These are phyloP conservation scores for Sphaeridia pumilis DNA, from an alignment of 2,888 invertebrate species.

Conservation along the genomic window DNA sequence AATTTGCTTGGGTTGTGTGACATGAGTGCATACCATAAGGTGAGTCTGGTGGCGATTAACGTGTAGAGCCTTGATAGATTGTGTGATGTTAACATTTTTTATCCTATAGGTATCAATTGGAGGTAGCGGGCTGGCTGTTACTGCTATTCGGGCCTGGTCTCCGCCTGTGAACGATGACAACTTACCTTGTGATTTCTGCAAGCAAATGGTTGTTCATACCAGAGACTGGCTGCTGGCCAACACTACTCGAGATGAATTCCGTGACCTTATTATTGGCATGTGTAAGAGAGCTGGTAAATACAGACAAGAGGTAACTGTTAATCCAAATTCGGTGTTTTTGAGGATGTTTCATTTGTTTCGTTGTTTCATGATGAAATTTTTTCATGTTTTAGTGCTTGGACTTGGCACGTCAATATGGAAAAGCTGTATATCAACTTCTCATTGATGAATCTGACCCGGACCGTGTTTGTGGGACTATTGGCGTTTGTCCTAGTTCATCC, in stretches of 20 bases:
- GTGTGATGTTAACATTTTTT: neutral
- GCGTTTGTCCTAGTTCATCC: conserved; percentile 46
- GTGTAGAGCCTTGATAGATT: too few species aligned
- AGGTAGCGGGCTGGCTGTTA: too few species aligned
- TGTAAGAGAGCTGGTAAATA: conserved; percentile 69
- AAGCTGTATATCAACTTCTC: conserved; percentile 57
- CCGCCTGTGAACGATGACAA: conserved; percentile 44
- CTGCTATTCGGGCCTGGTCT: conserved; percentile 49
- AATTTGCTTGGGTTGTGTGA: conserved; percentile 65
- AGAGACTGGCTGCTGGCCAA: conserved; percentile 69
- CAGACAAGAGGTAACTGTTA: conserved; percentile 51
- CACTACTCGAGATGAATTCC: conserved; percentile 71
- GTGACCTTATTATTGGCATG: conserved; percentile 57
- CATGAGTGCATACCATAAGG: conserved; percentile 17
- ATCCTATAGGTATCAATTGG: neutral
- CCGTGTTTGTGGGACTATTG: conserved; percentile 57
- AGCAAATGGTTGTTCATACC: conserved; percentile 66
- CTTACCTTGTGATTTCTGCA: conserved; percentile 65
- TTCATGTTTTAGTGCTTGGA: conserved; percentile 48
- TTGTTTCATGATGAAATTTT: conserved; percentile 4
- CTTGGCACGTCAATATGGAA: conserved; percentile 67
- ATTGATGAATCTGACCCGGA: conserved; percentile 56
- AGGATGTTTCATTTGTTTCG: too few species aligned
- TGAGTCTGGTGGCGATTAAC: too few species aligned
- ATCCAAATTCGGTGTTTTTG: too few species aligned